Base-by-base conservation (phyloP, 2,888 invertebrate genomes). In the Polymixis lichenea region DNA sequence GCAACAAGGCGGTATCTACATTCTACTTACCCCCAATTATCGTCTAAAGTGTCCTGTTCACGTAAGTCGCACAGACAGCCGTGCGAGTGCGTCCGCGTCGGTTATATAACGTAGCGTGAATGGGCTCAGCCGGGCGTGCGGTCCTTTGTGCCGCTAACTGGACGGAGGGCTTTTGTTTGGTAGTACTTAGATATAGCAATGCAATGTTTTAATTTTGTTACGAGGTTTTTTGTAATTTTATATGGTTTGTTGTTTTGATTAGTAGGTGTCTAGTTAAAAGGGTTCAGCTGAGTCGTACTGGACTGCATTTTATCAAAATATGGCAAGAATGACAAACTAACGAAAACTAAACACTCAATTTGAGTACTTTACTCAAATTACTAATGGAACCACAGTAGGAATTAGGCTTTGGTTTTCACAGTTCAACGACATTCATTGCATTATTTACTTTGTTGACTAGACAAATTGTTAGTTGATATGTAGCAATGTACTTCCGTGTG, bases 91-190 rank as follows among this genome's bases (percentile, higher is more conserved):
- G 56, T 7, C 56, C 28, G 49, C 67, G 73, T 22, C 70, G 73
- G 85, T 93, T 95, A 94, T 95, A 95, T 95, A 94, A 94, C 85
- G 88, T 91, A 7, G 49, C n/a, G 68, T 95, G 93, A 96, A 96
- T 92, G 83, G 92, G 78, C 13, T 68, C 94, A 90, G 38, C 92
- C 46, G 89, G 87, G 77, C 95, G 78, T 70, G 67, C 32, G 17
- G 75, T 0, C 80, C 75, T 89, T 92, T 94, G 93, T 94, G 86
- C 78, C 72, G 85, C 88, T 88, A 76, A 82, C 90, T 85, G 87
- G 90, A 82, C 83, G 51, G 6, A 5, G 11, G 17, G 56, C 77
- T 70, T 73, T 86, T 82, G 86, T 86, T 77, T 62, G 9, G 46
- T 6, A 66, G 64, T 80, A 75, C 78, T 55, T 51, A 49, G 11